These are phyloP conservation scores for Xylophagus ater DNA, from an alignment of 2,888 invertebrate genomes.

Conservation along the genomic window DNA sequence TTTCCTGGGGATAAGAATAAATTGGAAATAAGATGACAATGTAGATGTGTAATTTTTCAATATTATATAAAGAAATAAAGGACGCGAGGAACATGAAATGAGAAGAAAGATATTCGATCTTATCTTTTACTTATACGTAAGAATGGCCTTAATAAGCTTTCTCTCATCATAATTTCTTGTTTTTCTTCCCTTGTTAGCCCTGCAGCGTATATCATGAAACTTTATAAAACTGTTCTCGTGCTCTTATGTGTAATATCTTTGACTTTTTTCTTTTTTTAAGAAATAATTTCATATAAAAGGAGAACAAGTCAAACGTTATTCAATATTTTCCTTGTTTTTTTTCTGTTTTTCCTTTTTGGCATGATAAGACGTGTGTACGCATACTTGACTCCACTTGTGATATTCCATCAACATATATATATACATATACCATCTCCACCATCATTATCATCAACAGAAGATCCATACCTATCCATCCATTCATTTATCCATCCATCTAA, in stretches of 20 bases:
- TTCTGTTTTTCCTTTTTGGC: slow-evolving; percentile 9
- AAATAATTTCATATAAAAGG: background rate
- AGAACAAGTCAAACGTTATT: slow-evolving; percentile 12
- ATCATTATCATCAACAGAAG: background rate
- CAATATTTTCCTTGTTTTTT: slow-evolving; percentile 6
- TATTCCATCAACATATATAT: slow-evolving; percentile 4
- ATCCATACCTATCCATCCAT: background rate
- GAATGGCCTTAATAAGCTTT: slow-evolving; percentile 17
- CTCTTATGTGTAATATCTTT: background rate
- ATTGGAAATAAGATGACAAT: background rate
- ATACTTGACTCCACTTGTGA: slow-evolving; percentile 16
- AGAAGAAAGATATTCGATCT: slow-evolving; percentile 14
- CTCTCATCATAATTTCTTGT: slow-evolving; percentile 8
- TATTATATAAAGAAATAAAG: background rate
- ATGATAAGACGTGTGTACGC: slow-evolving; percentile 14
- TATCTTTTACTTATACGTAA: slow-evolving; percentile 16
- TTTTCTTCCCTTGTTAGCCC: slow-evolving; percentile 3
- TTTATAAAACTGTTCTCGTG: background rate
- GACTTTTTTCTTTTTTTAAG: slow-evolving; percentile 1
- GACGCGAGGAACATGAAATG: background rate
- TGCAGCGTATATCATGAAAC: slow-evolving; percentile 1
- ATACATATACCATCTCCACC: background rate
- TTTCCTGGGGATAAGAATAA: background rate
- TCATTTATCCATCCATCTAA: slow-evolving; percentile 10
- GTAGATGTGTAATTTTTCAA: background rate